Conservation (phyloP, 1,140 invertebrate genomes). For the Eciton burchellii region DNA sequence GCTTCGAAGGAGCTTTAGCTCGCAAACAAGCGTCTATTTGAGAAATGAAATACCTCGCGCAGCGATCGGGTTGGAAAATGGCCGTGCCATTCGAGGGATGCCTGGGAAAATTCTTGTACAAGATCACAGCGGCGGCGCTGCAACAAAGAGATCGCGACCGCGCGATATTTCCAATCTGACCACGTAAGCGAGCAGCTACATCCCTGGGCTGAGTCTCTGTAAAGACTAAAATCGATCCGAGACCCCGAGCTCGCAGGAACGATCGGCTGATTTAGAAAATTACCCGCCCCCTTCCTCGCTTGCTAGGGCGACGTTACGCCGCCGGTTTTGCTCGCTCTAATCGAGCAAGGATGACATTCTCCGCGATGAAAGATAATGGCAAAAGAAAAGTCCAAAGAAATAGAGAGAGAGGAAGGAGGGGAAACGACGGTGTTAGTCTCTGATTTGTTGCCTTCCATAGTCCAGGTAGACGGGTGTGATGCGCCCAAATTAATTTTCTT, state of each 20-base stretch:
- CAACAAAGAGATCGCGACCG: background rate
- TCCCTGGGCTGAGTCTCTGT: conserved; percentile 61
- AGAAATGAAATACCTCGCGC: too few species aligned
- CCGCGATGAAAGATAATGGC: conserved; percentile 32
- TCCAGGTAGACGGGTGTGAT: too few species aligned
- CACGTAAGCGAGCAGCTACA: conserved; percentile 18
- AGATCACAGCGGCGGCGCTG: too few species aligned
- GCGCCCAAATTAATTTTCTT: too few species aligned
- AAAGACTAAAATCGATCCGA: conserved; percentile 76
- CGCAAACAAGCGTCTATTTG: too few species aligned
- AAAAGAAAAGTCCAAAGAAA: conserved; percentile 22
- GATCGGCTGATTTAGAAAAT: conserved; percentile 71
- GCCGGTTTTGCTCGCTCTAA: conserved; percentile 28
- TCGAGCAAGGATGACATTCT: conserved; percentile 39
- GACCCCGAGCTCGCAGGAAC: conserved; percentile 51
- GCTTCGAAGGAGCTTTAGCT: too few species aligned
- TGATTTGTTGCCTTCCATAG: background rate
- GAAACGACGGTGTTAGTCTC: background rate
- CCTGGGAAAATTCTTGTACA: too few species aligned
- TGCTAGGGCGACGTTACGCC: conserved; percentile 17
- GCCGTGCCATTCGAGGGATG: too few species aligned
- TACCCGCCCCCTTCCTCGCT: conserved; percentile 47
- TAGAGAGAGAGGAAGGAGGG: background rate
- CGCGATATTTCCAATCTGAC: conserved; percentile 22
- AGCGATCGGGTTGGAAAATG: too few species aligned